Base-by-base conservation (phyloP, 2,888 invertebrate species). In the Drosophila paramelanica region DNA sequence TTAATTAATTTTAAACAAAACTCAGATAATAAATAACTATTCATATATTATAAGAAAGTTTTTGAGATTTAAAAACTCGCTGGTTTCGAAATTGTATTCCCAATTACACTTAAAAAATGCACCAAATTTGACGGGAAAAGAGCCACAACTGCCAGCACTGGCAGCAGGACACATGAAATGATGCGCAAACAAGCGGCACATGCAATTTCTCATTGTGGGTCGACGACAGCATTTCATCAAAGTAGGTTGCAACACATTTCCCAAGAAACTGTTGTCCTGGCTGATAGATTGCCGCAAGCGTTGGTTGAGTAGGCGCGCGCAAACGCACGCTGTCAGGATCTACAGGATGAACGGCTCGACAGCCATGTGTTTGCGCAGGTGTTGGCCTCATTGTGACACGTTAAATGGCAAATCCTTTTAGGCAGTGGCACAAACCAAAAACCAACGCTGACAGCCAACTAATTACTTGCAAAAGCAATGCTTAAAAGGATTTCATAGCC, bases 371-470 rank as follows among this genome's bases (percentile, higher is more conserved):
- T 57, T 76, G 78, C 56, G 78, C 78, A 76, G 76, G 76, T 76
- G 76, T 59, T 76, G 78, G 58, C 74, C 73, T 70, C 73, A 65
- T 75, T 75, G 67, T 57, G 51, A 38, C 27, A 38, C 43, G 36
- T 31, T 56, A 51, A 59, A 53, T 52, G 56, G 55, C 64, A 74
- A 77, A 77, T 79, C 81, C 75, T 67, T 75, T 75, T 79, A 72
- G 45, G 76, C 67, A 51, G 43, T 64, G 52, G 62, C 72, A 77
- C 70, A 78, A 23, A 75, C 75, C 79, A 77, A 78, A 62, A 65
- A 20, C 43, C 20, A 14, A 74, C 65, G 88, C 71, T 85, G 85
- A 85, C 85, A 87, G 87, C 72, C 80, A 82, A 85, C 85, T 85
- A 85, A 85, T 85, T 85, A 84, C 80, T 73, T 70, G 82, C 58